Conservation (phyloP, 2,113 vertebrate species). For the Glaucomys volans region DNA sequence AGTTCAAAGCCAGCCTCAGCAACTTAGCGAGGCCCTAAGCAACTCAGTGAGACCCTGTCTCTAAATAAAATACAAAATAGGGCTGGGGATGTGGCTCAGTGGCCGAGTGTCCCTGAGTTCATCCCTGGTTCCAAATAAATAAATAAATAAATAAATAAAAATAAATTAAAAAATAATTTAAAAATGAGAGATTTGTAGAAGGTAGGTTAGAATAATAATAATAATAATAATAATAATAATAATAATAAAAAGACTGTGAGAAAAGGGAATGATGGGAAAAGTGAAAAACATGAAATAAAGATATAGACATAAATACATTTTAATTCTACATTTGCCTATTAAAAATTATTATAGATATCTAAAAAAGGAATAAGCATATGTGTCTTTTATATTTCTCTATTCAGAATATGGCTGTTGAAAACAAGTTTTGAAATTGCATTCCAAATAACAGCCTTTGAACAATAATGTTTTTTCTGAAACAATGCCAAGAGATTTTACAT, state of each 20-base stretch:
- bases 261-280: conserved; percentile 12
- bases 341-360: neutral
- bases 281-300: neutral
- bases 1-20: too few species aligned
- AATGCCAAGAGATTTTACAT: conserved; percentile 80
- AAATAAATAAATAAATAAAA: too few species aligned
- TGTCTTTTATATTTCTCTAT: conserved; percentile 29
- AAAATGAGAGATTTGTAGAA: neutral
- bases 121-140: too few species aligned
- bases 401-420: conserved; percentile 68
- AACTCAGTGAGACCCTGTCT: too few species aligned
- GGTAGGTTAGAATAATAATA: conserved; percentile 50
- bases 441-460: conserved; percentile 80
- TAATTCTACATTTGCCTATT: conserved; percentile 39
- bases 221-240: conserved; percentile 52
- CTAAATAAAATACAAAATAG: too few species aligned
- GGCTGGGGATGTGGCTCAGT: too few species aligned
- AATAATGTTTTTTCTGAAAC: conserved; percentile 76
- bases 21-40: too few species aligned
- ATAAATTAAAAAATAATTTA: too few species aligned
- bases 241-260: conserved; percentile 11
- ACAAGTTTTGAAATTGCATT: conserved; percentile 81
- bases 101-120: too few species aligned
- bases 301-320: neutral
- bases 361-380: neutral